A percentile compares a stretch with the other conserved stretches of the same genome.
These are phyloP conservation scores for Sapayoa aenigma DNA, from an alignment of 2,113 vertebrate genomes.

Conservation along the genomic window DNA sequence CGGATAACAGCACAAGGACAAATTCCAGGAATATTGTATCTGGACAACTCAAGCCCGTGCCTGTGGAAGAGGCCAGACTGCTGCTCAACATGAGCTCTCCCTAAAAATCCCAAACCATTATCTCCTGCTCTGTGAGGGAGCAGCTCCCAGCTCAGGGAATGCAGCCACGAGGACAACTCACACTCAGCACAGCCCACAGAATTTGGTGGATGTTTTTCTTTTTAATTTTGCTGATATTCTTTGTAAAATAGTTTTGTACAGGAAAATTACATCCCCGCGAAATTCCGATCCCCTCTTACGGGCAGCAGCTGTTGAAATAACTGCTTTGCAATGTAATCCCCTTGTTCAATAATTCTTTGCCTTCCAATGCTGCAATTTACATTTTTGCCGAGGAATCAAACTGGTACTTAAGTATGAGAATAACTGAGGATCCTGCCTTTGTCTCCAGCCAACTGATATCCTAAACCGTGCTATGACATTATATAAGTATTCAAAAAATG, in stretches of 20 bases:
- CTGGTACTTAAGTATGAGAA: constrained; percentile 41
- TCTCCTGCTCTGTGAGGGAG: not conserved
- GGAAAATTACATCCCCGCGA: not conserved
- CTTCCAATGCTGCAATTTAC: constrained; percentile 5
- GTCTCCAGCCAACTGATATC: constrained; percentile 50
- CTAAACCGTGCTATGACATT: constrained; percentile 30
- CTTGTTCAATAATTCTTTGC: constrained; percentile 41
- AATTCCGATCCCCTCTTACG: not conserved
- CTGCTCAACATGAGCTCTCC: not conserved
- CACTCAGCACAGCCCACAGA: not conserved
- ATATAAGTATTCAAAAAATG: constrained; percentile 66
- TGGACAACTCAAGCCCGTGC: accelerated
- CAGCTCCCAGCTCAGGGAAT: not conserved
- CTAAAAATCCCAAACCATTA: not conserved
- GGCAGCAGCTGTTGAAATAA: constrained; percentile 58
- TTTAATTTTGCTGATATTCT: not conserved
- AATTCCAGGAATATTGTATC: not conserved
- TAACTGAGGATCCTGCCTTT: constrained; percentile 29
- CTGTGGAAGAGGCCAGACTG: not conserved
- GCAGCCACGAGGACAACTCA: not conserved
- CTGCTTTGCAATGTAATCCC: constrained; percentile 50
- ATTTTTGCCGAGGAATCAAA: constrained; percentile 58
- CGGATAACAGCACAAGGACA: not conserved
- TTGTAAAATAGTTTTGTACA: not conserved
- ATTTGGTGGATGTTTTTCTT: not conserved